These are phyloP conservation scores for Cylindroiulus punctatus DNA, from an alignment of 2,888 invertebrate species.

Conservation along the genomic window DNA sequence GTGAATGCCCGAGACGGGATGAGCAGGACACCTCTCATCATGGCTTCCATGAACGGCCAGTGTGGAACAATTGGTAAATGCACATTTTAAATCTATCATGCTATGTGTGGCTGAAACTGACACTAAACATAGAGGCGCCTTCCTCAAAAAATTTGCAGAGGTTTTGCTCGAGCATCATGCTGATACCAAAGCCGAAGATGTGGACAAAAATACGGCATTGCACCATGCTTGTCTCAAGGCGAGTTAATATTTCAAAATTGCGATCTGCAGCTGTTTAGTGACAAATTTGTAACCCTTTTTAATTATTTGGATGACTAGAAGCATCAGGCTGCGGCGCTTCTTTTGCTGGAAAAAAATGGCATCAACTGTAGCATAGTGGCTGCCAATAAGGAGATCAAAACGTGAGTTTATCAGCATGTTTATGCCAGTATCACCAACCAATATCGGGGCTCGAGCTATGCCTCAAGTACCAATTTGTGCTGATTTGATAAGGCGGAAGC, in stretches of 20 bases:
- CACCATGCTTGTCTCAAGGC: conserved; percentile 73
- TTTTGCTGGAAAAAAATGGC: conserved; percentile 70
- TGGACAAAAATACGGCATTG: conserved; percentile 72
- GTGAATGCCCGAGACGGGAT: conserved; percentile 70
- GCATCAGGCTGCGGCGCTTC: conserved; percentile 71
- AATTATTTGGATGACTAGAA: conserved; percentile 61
- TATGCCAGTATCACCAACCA: too few species aligned
- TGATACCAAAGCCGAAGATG: conserved; percentile 69
- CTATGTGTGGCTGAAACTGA: neutral
- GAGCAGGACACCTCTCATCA: conserved; percentile 71
- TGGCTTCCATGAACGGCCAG: conserved; percentile 72
- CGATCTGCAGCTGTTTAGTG: neutral
- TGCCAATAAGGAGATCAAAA: conserved; percentile 71
- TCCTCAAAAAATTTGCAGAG: conserved; percentile 66
- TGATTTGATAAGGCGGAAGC: too few species aligned
- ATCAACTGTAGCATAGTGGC: conserved; percentile 68
- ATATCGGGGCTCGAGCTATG: too few species aligned
- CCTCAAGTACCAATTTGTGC: too few species aligned
- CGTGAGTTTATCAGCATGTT: conserved; percentile 63
- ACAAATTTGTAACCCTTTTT: neutral
- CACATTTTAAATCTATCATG: neutral
- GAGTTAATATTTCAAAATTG: conserved; percentile 60
- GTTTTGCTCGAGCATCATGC: conserved; percentile 70
- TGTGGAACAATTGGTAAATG: conserved; percentile 69
- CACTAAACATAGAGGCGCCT: neutral